These are phyloP conservation scores for Archaeoteleia sp. DNA, from an alignment of 2,888 invertebrate species.

Conservation along the genomic window DNA sequence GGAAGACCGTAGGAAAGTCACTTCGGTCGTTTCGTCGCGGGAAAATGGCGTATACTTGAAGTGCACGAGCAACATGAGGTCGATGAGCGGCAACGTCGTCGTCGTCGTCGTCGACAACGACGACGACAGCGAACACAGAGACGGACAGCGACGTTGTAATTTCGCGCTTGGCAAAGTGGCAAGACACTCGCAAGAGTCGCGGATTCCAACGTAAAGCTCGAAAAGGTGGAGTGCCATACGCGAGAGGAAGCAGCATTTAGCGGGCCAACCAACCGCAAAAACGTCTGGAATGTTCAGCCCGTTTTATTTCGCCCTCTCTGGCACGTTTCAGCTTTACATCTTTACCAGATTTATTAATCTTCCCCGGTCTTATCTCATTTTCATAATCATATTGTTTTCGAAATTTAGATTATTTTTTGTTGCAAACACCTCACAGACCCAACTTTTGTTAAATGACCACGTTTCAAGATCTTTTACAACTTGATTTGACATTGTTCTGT, in stretches of 20 bases:
- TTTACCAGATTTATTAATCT: conserved; percentile 59
- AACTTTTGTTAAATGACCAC: background rate
- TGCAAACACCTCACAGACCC: conserved; percentile 23
- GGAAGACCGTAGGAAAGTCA: no score
- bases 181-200: conserved; percentile 45
- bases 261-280: conserved; percentile 55
- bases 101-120: conserved; percentile 25
- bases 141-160: conserved; percentile 53
- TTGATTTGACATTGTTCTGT: no score
- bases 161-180: conserved; percentile 58
- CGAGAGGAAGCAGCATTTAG: conserved; percentile 40
- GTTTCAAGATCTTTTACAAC: no score
- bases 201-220: conserved; percentile 47
- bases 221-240: conserved; percentile 32
- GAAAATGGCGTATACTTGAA: conserved; percentile 6
- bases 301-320: conserved; percentile 35
- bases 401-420: no score
- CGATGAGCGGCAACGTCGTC: conserved; percentile 21
- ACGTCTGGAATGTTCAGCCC: conserved; percentile 30
- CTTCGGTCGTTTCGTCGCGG: no score
- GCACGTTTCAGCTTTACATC: conserved; percentile 39
- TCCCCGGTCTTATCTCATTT: conserved; percentile 30
- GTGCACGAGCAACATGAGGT: conserved; percentile 28
- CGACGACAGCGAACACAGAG: conserved; percentile 30
- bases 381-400: conserved; percentile 26